These are phyloP conservation scores for Drosophila koepferae DNA, from an alignment of 2,888 invertebrate genomes.

Conservation along the genomic window DNA sequence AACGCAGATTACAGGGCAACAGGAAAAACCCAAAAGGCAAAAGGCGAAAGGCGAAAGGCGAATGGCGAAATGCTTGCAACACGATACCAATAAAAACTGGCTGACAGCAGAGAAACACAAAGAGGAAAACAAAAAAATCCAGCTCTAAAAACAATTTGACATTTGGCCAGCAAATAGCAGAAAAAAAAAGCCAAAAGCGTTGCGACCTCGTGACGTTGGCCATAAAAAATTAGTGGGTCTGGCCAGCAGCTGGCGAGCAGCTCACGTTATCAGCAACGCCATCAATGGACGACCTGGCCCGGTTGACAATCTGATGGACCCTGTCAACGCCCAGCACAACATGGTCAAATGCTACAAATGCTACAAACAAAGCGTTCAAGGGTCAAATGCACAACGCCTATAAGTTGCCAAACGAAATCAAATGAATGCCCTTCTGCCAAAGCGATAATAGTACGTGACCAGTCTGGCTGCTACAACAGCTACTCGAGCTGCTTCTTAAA, in stretches of 20 bases:
- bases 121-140: background rate
- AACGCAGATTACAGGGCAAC: slow-evolving; percentile 66
- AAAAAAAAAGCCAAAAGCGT: slow-evolving; percentile 20
- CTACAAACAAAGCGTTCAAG: slow-evolving; percentile 29
- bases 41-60: slow-evolving; percentile 24
- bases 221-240: slow-evolving; percentile 79
- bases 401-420: slow-evolving; percentile 73
- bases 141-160: slow-evolving; percentile 80
- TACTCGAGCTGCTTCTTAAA: slow-evolving; percentile 31
- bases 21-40: slow-evolving; percentile 8
- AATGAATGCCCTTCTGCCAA: slow-evolving; percentile 60
- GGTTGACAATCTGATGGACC: slow-evolving; percentile 64
- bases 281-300: slow-evolving; percentile 58
- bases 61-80: slow-evolving; percentile 46
- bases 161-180: slow-evolving; percentile 70
- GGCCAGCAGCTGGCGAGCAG: slow-evolving; percentile 40
- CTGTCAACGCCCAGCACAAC: slow-evolving; percentile 65
- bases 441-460: slow-evolving; percentile 78
- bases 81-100: slow-evolving; percentile 69
- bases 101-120: slow-evolving; percentile 47
- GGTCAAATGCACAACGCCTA: slow-evolving; percentile 67
- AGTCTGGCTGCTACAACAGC: slow-evolving; percentile 38
- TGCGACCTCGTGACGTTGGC: slow-evolving; percentile 56
- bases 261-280: slow-evolving; percentile 74
- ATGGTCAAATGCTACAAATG: slow-evolving; percentile 9